A percentile compares a stretch with the other conserved stretches of the same genome.
phyloP scores from a whole-genome alignment of 2,888 invertebrate genomes.

The Tanytarsus gracilentus region DNA sequence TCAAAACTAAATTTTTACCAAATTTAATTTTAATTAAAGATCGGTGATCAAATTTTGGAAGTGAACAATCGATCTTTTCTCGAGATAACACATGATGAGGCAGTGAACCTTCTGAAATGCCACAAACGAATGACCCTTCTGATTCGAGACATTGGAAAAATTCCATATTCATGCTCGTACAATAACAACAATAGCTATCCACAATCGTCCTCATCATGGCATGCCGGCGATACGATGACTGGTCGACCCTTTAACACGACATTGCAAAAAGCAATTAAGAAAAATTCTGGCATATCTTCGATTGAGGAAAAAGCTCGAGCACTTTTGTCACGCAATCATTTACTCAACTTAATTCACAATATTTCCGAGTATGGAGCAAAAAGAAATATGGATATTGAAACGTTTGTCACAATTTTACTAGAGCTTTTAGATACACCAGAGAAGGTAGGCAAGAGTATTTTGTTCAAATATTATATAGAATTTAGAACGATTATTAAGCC shows the following conservation, averaged over 20 bases:
- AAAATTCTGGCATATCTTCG: constrained; percentile 44
- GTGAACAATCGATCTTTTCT: constrained; percentile 54
- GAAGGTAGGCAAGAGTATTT: constrained; percentile 45
- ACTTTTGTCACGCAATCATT: constrained; percentile 49
- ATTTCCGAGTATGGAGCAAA: constrained; percentile 52
- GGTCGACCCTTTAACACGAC: constrained; percentile 8
- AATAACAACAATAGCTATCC: constrained; percentile 29
- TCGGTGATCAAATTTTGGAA: constrained; percentile 56
- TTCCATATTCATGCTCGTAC: constrained; percentile 41
- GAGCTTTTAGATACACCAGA: constrained; percentile 54
- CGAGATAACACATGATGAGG: constrained; percentile 54
- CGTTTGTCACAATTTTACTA: constrained; percentile 49
- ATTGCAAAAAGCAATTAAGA: constrained; percentile 32
- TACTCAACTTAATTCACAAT: constrained; percentile 50
- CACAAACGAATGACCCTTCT: constrained; percentile 51
- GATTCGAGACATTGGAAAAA: constrained; percentile 53
- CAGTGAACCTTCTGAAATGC: constrained; percentile 51
- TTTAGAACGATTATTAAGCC: too few species aligned
- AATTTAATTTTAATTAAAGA: constrained; percentile 38
- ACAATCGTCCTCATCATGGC: constrained; percentile 33
- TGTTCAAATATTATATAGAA: too few species aligned
- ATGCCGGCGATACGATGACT: constrained; percentile 12
- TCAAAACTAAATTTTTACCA: neutral
- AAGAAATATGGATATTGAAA: constrained; percentile 47
- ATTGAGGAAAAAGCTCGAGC: constrained; percentile 52